Evolutionary conservation across 2,113 vertebrate genomes (phyloP), one percentile per base, ranked within the genome.

Genomic region (Colistium nudipinnis): DNA sequence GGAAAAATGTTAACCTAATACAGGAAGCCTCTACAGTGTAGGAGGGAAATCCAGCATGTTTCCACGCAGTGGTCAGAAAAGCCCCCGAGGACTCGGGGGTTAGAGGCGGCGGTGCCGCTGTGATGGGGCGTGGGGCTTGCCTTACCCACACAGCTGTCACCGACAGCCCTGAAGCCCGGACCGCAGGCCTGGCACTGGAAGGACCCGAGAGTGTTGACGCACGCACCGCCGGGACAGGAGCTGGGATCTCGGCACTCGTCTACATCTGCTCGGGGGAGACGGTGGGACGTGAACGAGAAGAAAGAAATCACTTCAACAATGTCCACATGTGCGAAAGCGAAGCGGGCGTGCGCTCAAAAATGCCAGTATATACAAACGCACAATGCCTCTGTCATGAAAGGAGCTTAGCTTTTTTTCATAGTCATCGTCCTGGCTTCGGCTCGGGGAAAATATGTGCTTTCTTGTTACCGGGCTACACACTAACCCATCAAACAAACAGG

Each of bases 121-220:
- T 56, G 74, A 72, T 59, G 41, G 41, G 27, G 25, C 71, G 77
- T 57, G 52, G 57, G 55, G 9, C 27, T 43, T 33, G 78, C 66
- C 95, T 96, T 91, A 98, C 96, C 96, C 88, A 93, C 68, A 77
- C 96, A 97, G 91, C 88, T 92, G 51, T 94, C 94, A 0, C 87
- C 87, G 52, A 87, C 83, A 43, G 92, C 86, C 80, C 1, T 82
- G 86, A 94, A 96, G 56, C 96, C 95, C 1, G 83, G 86, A n/a
- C 81, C 87, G 59, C 96, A 98, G 85, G 82, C 87, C 86, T 94
- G 91, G 89, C 95, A 98, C 33, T 89, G 77, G 87, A 94, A 97
- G 78, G 95, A 96, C 70, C 95, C 95, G 0, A 61, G 85, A 0
- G 92, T 93, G 85, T 98, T 97, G 88, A 94, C 53, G 65, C 96